Base-by-base conservation (phyloP, 1,140 invertebrate genomes). In the Cydia fagiglandana region DNA sequence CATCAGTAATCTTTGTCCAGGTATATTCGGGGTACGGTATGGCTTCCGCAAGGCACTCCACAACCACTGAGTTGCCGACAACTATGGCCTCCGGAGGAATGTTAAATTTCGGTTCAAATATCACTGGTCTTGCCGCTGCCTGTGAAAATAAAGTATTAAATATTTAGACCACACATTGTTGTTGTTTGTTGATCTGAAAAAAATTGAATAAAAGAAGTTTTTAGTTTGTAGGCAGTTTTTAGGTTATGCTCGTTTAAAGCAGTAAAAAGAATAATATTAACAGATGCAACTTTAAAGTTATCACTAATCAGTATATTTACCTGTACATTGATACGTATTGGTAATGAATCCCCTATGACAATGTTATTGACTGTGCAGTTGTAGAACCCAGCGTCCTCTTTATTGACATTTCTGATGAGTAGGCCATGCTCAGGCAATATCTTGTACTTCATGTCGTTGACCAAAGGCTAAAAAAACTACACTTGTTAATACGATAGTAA, bases 321-420 rank as follows among this genome's bases (percentile, higher is more conserved):
- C 56, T 61, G 56, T 24, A 61, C 56, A 61, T 24, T 20, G 0
- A 61, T 61, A 10, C 20, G 56, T 24, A 24, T 9, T 24, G 56
- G 17, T 20, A 24, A 2, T 12, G 56, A 61, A 24, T 61, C 56
- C 17, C 56, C 56, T 24, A 12, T 61, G 20, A 61, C 10, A 24
- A 61, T 61, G 20, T 61, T 61, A n/a, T 61, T 77, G 2, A 84
- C 88, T 30, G 83, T 80, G 77, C 90, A 92, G 80, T 81, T 88
- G 73, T 90, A 92, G 6, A 74, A 75, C 3, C 89, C 89, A 17
- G 75, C 80, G 66, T 92, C 90, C 61, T 89, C 83, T 24, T 81
- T 80, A 4, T 75, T 85, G 2, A 88, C 84, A 38, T 86, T 85
- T 47, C 81, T 86, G 74, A 92, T 84, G 5, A 84, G 73, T 1